Evolutionary conservation across 2,888 invertebrate species (phyloP).

Genomic region (Thereva unica): DNA sequence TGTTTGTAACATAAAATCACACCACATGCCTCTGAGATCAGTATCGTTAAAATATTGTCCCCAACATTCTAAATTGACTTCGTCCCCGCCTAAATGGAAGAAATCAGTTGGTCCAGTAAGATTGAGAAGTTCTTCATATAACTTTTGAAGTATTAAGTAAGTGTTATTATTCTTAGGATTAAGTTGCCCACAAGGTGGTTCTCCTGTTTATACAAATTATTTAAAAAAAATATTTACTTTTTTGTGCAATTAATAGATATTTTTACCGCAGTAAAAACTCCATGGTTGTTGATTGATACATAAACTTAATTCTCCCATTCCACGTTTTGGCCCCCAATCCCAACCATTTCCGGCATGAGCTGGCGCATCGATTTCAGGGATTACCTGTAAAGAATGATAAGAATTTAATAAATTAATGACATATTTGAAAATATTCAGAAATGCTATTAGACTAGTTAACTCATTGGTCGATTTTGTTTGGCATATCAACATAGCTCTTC

Average conservation of each 20-base stretch:
- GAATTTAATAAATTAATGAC: not conserved
- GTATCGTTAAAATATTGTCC: constrained; percentile 73
- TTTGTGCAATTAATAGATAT: constrained; percentile 5
- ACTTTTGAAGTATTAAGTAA: constrained; percentile 71
- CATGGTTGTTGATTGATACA: constrained; percentile 82
- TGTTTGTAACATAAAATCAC: constrained; percentile 73
- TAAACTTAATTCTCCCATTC: constrained; percentile 76
- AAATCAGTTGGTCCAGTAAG: constrained; percentile 76
- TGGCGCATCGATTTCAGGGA: constrained; percentile 90
- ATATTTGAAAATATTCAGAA: no score
- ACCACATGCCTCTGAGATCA: constrained; percentile 78
- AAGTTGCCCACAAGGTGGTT: constrained; percentile 85
- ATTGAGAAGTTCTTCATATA: constrained; percentile 75
- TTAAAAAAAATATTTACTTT: constrained; percentile 21
- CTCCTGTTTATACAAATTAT: constrained; percentile 51
- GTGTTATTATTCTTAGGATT: constrained; percentile 81
- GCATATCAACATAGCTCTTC: no score
- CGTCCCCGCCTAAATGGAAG: constrained; percentile 74
- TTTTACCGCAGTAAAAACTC: constrained; percentile 72
- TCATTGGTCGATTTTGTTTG: no score
- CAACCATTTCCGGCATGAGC: constrained; percentile 88
- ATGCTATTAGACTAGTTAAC: no score
- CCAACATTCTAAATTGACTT: constrained; percentile 81
- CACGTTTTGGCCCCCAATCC: constrained; percentile 78
- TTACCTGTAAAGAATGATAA: constrained; percentile 64